Evolutionary conservation across 2,888 invertebrate species (phyloP).

Genomic region (Scaptomyza reducta): DNA sequence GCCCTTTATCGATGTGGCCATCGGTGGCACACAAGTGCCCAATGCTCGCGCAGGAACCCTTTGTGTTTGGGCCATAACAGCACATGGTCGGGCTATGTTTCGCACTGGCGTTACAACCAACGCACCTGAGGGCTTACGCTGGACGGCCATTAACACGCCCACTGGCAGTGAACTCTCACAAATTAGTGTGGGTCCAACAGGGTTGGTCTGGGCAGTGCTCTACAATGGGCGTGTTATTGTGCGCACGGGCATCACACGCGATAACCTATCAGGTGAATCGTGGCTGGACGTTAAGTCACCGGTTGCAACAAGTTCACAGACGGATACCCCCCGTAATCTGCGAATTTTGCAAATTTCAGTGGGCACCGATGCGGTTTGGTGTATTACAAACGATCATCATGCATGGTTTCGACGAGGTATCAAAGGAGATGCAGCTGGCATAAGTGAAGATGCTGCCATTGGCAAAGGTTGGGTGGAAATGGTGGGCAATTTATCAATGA

Average conservation of each 20-base stretch:
- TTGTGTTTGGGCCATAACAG: constrained; percentile 96
- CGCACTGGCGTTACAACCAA: constrained; percentile 91
- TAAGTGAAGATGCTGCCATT: constrained; percentile 90
- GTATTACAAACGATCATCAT: constrained; percentile 91
- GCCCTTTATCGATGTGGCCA: constrained; percentile 95
- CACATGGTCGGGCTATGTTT: constrained; percentile 94
- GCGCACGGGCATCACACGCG: constrained; percentile 92
- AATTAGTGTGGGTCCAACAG: constrained; percentile 93
- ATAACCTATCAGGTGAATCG: constrained; percentile 86
- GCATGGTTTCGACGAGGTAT: constrained; percentile 94
- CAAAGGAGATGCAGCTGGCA: constrained; percentile 89
- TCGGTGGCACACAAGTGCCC: constrained; percentile 93
- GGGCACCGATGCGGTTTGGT: constrained; percentile 91
- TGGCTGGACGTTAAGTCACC: constrained; percentile 94
- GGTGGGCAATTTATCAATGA: constrained; percentile 92
- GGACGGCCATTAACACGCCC: constrained; percentile 91
- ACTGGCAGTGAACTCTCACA: constrained; percentile 93
- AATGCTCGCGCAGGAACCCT: constrained; percentile 90
- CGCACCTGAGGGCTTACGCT: constrained; percentile 94
- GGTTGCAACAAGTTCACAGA: constrained; percentile 78
- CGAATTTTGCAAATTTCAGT: constrained; percentile 92
- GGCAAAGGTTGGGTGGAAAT: constrained; percentile 96
- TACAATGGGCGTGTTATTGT: constrained; percentile 93
- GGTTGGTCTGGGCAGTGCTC: constrained; percentile 94
- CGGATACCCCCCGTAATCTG: constrained; percentile 84